Evolutionary conservation across 2,113 vertebrate genomes (phyloP), one percentile per base, ranked within the genome.

Genomic region (Neoarius graeffei): DNA sequence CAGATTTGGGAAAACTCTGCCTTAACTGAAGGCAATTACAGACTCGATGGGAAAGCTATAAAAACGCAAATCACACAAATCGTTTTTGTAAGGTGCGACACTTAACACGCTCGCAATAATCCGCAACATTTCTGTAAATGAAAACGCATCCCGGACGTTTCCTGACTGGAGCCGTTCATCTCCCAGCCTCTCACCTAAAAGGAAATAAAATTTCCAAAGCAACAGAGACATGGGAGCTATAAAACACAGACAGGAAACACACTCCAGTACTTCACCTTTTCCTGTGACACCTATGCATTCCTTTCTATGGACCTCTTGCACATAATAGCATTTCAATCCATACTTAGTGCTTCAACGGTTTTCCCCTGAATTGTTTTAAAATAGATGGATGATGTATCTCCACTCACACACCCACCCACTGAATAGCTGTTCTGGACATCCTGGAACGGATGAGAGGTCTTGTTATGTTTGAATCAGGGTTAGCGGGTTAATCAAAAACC

Each of bases 381-480:
- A 87, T 64, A 50, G 35, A 64, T 57, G 0, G 52, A 64, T 27
- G 54, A 52, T 50, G 23, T 19, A 60, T 6, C 9, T 19, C 7
- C 54, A 8, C 66, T 15, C 56, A 82, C 74, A 85, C 89, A 77
- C 79, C 30, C 48, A 81, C 20, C 66, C 83, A 85, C 77, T 48
- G 59, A 82, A 71, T 73, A 88, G 88, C 87, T 42, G 20, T 27
- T 82, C 71, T 64, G 85, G 74, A 85, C 86, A 85, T 90, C 88
- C 86, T 87, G 87, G 76, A 71, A 71, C 67, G 84, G 67, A 35
- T 89, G 81, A 91, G 86, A 69, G 85, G 84, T 69, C 67, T 84
- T 90, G 87, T 90, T 91, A 62, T 91, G 87, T 67, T 90, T 90
- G 87, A 90, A 89, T 88, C 42, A 15, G 52, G 71, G 89, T 89